Percentiles rank a stretch among this genome's conserved stretches.
Evolutionary conservation across 2,113 vertebrate genomes (phyloP).

Genomic region (Oreocharis arfaki): DNA sequence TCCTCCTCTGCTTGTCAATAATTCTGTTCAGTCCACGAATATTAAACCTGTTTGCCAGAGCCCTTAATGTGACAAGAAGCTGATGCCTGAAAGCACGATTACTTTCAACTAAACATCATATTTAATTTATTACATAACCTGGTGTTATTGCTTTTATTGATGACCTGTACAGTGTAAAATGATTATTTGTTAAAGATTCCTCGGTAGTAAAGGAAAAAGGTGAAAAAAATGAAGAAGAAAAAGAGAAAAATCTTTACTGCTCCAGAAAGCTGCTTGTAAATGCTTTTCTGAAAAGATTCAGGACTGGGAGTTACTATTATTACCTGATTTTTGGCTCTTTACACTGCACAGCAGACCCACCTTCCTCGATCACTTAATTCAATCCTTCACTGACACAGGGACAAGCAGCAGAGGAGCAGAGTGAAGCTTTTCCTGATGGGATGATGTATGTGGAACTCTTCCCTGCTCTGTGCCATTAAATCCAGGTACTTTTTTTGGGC

Average conservation of each 20-base stretch:
- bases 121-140: conserved; percentile 72
- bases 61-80: conserved; percentile 60
- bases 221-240: neutral
- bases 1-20: conserved; percentile 54
- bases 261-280: conserved; percentile 20
- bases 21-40: conserved; percentile 56
- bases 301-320: conserved; percentile 46
- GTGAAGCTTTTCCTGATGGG: neutral
- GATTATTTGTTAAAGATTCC: conserved; percentile 75
- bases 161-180: conserved; percentile 65
- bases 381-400: conserved; percentile 4
- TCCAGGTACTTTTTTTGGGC: neutral
- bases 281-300: conserved; percentile 30
- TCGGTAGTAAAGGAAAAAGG: conserved; percentile 30
- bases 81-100: conserved; percentile 55
- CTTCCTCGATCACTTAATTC: conserved; percentile 13
- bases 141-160: conserved; percentile 68
- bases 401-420: neutral
- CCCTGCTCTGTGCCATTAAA: neutral
- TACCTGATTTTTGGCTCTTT: neutral
- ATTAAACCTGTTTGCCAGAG: conserved; percentile 54
- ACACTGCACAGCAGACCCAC: conserved; percentile 13
- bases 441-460: neutral
- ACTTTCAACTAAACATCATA: conserved; percentile 65
- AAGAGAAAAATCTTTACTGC: conserved; percentile 41